Evolutionary conservation across 2,888 invertebrate species (phyloP).

Genomic region (Galerucella calmariensis): DNA sequence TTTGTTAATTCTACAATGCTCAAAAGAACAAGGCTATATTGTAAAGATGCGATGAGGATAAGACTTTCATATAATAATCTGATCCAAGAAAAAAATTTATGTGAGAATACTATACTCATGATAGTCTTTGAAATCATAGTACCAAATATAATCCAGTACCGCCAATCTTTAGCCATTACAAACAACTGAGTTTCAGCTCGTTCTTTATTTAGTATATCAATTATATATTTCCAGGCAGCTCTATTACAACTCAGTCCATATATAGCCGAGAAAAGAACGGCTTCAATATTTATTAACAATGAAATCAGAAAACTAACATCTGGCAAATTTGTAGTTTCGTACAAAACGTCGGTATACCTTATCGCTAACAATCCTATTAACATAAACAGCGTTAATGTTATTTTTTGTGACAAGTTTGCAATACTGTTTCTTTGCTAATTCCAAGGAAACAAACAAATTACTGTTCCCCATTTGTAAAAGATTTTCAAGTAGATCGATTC

Average conservation of each 20-base stretch:
- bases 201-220: not conserved
- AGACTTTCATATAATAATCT: not conserved
- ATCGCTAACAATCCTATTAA: not conserved
- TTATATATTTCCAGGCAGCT: not conserved
- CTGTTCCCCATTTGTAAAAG: not conserved
- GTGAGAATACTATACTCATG: not conserved
- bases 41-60: not conserved
- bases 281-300: not conserved
- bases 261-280: not conserved
- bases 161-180: not conserved
- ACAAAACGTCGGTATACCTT: not conserved
- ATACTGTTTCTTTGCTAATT: not conserved
- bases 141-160: not conserved
- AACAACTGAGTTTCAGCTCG: not conserved
- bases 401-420: not conserved
- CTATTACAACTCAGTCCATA: not conserved
- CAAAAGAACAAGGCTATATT: not conserved
- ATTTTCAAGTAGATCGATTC: constrained; percentile 4
- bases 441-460: constrained; percentile 7
- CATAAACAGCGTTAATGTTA: not conserved
- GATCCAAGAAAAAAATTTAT: not conserved
- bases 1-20: not conserved
- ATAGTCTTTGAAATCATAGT: not conserved
- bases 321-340: not conserved
- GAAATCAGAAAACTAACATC: not conserved